A percentile compares a stretch with the other conserved stretches of the same genome.
Evolutionary conservation across 2,113 vertebrate genomes (phyloP).

Genomic region (Microtus montanus): DNA sequence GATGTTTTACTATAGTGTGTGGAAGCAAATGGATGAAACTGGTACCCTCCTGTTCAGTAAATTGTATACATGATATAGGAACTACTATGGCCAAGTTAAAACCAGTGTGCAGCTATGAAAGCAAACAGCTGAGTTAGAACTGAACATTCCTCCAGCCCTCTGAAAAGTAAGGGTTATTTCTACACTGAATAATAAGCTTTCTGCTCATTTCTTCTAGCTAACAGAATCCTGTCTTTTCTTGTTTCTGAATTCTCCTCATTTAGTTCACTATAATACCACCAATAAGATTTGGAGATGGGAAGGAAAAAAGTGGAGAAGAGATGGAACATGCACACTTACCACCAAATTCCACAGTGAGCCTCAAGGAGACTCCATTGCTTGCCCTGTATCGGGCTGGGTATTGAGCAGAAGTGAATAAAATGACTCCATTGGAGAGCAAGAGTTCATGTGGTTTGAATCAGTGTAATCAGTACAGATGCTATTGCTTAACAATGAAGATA

Average conservation of each 20-base stretch:
- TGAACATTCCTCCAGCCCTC: not conserved
- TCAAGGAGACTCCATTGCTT: not conserved
- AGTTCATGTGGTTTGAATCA: not conserved
- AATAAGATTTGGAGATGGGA: not conserved
- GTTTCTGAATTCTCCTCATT: constrained; percentile 24
- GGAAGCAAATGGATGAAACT: not conserved
- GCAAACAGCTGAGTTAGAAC: not conserved
- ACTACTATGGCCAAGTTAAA: not conserved
- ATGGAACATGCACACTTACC: not conserved
- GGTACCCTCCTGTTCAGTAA: not conserved
- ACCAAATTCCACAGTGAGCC: not conserved
- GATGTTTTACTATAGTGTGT: not conserved
- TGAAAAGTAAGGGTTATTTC: constrained; percentile 19
- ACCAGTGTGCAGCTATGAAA: not conserved
- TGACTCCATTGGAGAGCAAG: not conserved
- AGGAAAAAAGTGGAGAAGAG: not conserved
- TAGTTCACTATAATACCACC: not conserved
- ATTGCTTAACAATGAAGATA: not conserved
- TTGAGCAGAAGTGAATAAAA: not conserved
- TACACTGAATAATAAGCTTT: not conserved
- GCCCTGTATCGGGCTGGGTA: not conserved
- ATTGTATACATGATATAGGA: not conserved
- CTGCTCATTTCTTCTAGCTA: not conserved
- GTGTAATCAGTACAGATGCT: not conserved
- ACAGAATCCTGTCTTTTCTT: not conserved